phyloP scores from a whole-genome alignment of 2,888 invertebrate genomes.

The Nasonovia ribisnigri region DNA sequence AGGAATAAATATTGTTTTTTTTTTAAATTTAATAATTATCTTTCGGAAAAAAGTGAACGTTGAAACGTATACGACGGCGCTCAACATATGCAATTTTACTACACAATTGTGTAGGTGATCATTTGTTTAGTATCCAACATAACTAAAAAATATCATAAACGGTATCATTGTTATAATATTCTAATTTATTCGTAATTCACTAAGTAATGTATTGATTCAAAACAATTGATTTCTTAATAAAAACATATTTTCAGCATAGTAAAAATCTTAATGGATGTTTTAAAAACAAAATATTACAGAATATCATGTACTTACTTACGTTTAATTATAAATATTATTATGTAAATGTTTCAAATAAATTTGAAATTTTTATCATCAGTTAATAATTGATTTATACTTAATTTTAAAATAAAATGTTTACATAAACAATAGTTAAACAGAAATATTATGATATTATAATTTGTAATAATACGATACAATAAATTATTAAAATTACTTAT shows the following conservation, averaged over 20 bases:
- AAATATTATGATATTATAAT: neutral
- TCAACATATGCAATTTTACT: neutral
- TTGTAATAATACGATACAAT: too few relatives aligned
- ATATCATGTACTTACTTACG: neutral
- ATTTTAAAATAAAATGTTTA: neutral
- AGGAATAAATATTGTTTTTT: too few relatives aligned
- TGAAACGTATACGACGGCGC: neutral
- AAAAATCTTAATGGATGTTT: neutral
- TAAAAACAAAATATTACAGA: neutral
- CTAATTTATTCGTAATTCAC: neutral
- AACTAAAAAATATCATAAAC: neutral
- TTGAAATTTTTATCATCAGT: neutral
- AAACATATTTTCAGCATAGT: neutral
- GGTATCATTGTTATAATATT: neutral
- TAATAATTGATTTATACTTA: neutral
- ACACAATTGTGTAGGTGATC: neutral
- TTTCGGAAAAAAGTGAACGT: neutral
- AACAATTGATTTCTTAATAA: neutral
- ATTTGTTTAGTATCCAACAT: neutral
- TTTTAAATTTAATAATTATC: neutral
- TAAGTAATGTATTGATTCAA: too few relatives aligned
- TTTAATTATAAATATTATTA: neutral
- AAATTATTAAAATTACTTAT: neutral
- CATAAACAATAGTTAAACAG: neutral
- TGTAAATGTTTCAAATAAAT: neutral